Conservation (phyloP, 1,140 invertebrate species). For the Palaemon carinicauda region DNA sequence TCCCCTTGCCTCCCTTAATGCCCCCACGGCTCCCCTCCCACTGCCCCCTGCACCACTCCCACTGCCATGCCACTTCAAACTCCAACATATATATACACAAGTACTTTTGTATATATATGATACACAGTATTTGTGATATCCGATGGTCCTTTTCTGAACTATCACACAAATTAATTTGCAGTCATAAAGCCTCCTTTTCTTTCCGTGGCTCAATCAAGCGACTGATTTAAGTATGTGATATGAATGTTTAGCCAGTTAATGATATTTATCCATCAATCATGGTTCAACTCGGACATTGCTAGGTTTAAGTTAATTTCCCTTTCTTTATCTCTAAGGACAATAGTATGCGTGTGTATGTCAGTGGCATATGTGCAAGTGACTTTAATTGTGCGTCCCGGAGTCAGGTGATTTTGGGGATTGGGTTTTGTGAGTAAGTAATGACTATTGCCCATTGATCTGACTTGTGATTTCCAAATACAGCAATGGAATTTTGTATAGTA, state of each 20-base stretch:
- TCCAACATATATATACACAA: background rate
- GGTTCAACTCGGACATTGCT: background rate
- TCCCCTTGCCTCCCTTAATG: conserved; percentile 9
- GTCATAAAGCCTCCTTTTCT: background rate
- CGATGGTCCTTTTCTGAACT: background rate
- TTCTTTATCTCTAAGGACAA: background rate
- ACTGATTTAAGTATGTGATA: conserved; percentile 26
- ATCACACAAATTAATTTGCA: background rate
- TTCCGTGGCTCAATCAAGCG: conserved; percentile 31
- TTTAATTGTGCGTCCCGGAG: background rate
- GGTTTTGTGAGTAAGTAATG: conserved; percentile 20
- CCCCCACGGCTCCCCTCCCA: conserved; percentile 11
- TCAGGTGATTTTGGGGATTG: background rate
- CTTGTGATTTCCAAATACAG: conserved; percentile 35
- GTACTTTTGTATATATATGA: background rate
- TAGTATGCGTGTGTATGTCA: background rate
- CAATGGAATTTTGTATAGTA: conserved; percentile 20
- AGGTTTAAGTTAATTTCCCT: conserved; percentile 1
- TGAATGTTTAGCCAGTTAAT: background rate
- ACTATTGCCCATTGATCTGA: conserved; percentile 34
- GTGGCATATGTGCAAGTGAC: conserved; percentile 7
- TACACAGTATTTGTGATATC: background rate
- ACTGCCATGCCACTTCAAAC: background rate
- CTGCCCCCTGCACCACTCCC: conserved; percentile 23
- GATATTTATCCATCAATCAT: background rate